Conservation (phyloP, 2,113 vertebrate species). For the Theropithecus gelada region DNA sequence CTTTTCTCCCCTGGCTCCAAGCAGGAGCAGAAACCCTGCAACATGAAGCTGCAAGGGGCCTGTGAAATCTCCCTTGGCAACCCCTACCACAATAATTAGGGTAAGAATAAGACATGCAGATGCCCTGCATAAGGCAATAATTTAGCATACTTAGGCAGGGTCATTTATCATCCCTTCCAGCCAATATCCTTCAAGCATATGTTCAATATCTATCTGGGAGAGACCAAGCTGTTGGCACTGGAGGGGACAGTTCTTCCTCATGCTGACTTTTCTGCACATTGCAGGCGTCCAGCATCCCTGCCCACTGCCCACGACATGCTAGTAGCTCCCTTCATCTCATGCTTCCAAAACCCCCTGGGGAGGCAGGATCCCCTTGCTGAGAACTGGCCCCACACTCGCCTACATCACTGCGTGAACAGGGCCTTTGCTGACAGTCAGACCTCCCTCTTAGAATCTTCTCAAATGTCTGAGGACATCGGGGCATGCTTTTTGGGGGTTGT, state of each 20-base stretch:
- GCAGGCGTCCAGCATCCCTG: background rate
- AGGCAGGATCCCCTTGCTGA: background rate
- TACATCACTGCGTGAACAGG: background rate
- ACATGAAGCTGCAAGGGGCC: background rate
- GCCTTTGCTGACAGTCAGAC: background rate
- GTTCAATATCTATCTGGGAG: background rate
- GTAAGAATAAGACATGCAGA: background rate
- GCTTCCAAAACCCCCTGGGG: background rate
- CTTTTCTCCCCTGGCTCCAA: background rate
- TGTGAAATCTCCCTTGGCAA: background rate
- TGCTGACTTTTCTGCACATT: background rate
- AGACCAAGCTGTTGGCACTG: background rate
- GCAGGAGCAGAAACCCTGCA: background rate
- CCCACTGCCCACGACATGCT: no score
- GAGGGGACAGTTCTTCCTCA: fast-evolving
- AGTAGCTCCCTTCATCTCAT: no score
- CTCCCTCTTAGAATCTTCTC: background rate
- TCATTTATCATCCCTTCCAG: background rate
- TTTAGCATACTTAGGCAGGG: background rate
- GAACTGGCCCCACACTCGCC: background rate
- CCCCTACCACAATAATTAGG: background rate
- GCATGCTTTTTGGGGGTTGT: background rate
- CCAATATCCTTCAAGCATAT: background rate
- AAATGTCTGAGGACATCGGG: background rate
- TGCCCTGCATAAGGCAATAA: background rate